Evolutionary conservation across 2,888 invertebrate species (phyloP).

Genomic region (Dorcus parallelipipedus): DNA sequence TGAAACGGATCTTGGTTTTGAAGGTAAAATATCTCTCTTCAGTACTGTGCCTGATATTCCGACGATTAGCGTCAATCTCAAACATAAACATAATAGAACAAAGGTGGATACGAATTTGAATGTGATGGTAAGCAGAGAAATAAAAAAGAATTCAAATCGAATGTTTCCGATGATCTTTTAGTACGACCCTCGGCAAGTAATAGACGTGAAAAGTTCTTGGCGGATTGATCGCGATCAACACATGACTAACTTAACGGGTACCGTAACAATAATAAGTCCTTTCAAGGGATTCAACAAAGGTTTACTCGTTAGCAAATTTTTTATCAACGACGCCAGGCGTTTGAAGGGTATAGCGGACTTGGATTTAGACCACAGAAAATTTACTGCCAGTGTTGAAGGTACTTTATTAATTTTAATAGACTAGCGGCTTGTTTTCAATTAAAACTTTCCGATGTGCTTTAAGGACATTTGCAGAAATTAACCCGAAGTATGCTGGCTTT

Average conservation of each 20-base stretch:
- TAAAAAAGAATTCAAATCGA: not conserved
- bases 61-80: slow-evolving; percentile 54
- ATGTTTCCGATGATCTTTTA: slow-evolving; percentile 39
- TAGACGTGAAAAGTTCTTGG: slow-evolving; percentile 72
- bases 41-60: slow-evolving; percentile 61
- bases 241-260: slow-evolving; percentile 65
- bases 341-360: slow-evolving; percentile 68
- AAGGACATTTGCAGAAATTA: slow-evolving; percentile 66
- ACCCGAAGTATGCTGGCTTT: slow-evolving; percentile 73
- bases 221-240: slow-evolving; percentile 54
- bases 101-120: slow-evolving; percentile 53
- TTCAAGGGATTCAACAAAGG: slow-evolving; percentile 68
- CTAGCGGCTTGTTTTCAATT: not conserved
- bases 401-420: slow-evolving; percentile 12
- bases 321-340: slow-evolving; percentile 60
- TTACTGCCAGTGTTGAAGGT: slow-evolving; percentile 65
- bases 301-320: slow-evolving; percentile 63
- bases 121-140: slow-evolving; percentile 47
- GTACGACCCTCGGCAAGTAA: slow-evolving; percentile 65
- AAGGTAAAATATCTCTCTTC: slow-evolving; percentile 53
- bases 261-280: slow-evolving; percentile 63
- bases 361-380: slow-evolving; percentile 67
- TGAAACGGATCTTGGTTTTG: slow-evolving; percentile 48
- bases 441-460: slow-evolving; percentile 4
- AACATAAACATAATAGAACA: slow-evolving; percentile 53